Base-by-base conservation (phyloP, 2,888 invertebrate species). In the Melolontha melolontha region DNA sequence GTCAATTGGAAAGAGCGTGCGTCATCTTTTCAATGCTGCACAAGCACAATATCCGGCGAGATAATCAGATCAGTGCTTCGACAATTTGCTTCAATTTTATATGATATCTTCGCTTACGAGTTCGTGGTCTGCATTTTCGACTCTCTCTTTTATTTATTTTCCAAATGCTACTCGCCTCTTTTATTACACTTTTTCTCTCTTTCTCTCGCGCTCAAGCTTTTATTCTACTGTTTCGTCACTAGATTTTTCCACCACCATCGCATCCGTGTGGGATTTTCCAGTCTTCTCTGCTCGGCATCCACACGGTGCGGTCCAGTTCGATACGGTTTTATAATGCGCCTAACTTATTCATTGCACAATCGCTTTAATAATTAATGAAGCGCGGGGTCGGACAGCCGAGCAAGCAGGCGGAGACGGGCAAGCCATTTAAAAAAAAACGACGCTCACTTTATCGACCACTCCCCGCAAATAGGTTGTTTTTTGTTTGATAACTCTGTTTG, bases 311-410 rank as follows among this genome's bases (percentile, higher is more conserved):
- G 59, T 62, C 59, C 59, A 62, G 59, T 62, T 67, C 51, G 64
- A 64, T 64, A 55, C 66, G 66, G 68, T 65, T 68, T 47, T 64
- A 68, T 82, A 82, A 82, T 81, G 81, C 81, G 79, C 78, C 79
- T 83, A 82, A 83, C 79, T 83, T 83, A 83, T 83, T 83, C 83
- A 83, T 83, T 80, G 82, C 82, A 82, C 83, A 83, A 83, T 83
- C 82, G 80, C 78, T 77, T 82, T 78, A 82, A 82, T 81, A 81
- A 82, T 83, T 83, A 81, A 83, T 82, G 82, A 80, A 77, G 74
- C 72, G 75, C 76, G 76, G 82, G 81, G 81, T 81, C 82, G 81
- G 81, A 77, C 79, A 78, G 77, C 66, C 22, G 29, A 27, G 41
- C 44, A 39, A n/a, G 34, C 17, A 42, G 54, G 49, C 49, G 10